These are phyloP conservation scores for Drosophila austrosaltans DNA, from an alignment of 2,888 invertebrate species.

Conservation along the genomic window DNA sequence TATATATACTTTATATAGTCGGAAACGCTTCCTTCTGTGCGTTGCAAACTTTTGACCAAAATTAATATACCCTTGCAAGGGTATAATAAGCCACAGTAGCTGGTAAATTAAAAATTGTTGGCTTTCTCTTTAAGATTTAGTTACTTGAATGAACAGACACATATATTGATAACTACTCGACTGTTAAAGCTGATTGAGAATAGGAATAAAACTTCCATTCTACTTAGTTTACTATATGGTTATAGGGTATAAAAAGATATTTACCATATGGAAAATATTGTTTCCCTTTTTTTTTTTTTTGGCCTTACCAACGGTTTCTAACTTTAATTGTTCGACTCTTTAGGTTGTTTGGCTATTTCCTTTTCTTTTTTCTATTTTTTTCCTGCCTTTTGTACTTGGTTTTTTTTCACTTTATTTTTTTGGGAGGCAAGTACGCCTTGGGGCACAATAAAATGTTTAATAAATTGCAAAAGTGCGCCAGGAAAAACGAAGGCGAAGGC, in stretches of 20 bases:
- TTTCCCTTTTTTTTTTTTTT: neutral
- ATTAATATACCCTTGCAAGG: no score
- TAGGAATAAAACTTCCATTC: no score
- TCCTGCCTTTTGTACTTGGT: constrained; percentile 4
- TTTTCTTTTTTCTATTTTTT: constrained; percentile 28
- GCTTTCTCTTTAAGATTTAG: no score
- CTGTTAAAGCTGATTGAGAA: no score
- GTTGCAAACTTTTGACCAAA: no score
- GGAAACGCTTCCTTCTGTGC: no score
- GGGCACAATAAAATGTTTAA: constrained; percentile 77
- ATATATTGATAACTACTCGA: no score
- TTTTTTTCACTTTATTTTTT: constrained; percentile 45
- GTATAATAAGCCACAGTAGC: no score
- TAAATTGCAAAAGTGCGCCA: constrained; percentile 73
- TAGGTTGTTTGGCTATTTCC: constrained; percentile 33
- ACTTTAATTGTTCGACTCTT: constrained; percentile 42
- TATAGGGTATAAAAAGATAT: neutral
- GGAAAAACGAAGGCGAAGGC: constrained; percentile 46
- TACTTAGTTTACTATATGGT: neutral
- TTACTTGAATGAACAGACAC: no score
- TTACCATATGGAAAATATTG: neutral
- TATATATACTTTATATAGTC: no score
- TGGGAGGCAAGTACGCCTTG: constrained; percentile 67
- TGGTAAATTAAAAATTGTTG: no score
- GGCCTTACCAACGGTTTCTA: constrained; percentile 20